Percentiles rank a stretch among this genome's conserved stretches.
phyloP scores from a whole-genome alignment of 2,113 vertebrate species.

The Tragelaphus imberbis region DNA sequence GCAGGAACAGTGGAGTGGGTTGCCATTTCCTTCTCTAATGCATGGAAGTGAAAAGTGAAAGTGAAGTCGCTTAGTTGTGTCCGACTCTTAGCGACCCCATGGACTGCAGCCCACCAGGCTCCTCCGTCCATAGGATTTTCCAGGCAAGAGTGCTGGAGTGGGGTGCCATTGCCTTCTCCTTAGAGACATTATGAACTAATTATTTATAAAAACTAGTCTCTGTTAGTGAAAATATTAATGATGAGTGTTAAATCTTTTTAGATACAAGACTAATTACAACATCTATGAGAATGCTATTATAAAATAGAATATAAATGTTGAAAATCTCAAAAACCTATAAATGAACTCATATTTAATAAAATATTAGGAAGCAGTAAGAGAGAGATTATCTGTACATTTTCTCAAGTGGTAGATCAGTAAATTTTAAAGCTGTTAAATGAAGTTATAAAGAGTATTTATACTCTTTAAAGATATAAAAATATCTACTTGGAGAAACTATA shows the following conservation, averaged over 20 bases:
- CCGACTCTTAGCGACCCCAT: too few relatives aligned
- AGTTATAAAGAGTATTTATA: background rate
- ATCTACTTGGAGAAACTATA: background rate
- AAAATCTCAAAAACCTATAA: background rate
- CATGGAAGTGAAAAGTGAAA: too few relatives aligned
- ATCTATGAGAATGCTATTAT: background rate
- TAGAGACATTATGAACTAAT: background rate
- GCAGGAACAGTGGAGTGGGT: too few relatives aligned
- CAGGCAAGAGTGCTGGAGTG: too few relatives aligned
- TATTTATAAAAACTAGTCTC: background rate
- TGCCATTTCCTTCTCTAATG: too few relatives aligned
- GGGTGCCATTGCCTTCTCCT: background rate
- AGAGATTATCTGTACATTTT: background rate
- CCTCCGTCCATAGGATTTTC: too few relatives aligned
- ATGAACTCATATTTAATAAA: constrained; percentile 2
- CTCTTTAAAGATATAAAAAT: background rate
- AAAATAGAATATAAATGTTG: background rate
- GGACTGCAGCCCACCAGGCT: too few relatives aligned
- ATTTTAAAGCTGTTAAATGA: background rate
- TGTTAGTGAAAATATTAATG: background rate
- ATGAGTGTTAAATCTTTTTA: background rate
- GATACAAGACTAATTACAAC: background rate
- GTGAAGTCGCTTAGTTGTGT: too few relatives aligned
- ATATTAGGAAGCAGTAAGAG: background rate
- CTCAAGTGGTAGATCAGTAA: background rate